Evolutionary conservation across 2,888 invertebrate species (phyloP), one percentile per base, ranked within the genome.

Genomic region (Drosophila niveifrons): DNA sequence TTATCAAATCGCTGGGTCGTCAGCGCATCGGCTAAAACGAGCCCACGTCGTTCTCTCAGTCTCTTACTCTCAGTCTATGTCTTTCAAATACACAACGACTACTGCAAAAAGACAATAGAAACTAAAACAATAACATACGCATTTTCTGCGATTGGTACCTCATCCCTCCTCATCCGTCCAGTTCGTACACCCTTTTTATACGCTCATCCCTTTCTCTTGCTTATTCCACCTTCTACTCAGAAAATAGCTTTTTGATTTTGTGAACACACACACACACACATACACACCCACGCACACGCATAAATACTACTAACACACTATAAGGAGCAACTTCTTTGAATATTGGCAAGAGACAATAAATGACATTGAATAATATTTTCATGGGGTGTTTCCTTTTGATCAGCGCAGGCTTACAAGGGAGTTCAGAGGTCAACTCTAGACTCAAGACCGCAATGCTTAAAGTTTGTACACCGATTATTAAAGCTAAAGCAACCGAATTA

Each of bases 1-100:
- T 96, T 31, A 95, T 96, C 82, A 90, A 94, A 46, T 92, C 92
- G 62, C 90, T 94, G 17, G 90, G 90, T 2, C 90, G 90, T 2
- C 90, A 90, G 7, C 90, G 84, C 69, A 79, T 90, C 31, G 88
- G 83, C 6, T 36, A 31, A 23, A 2, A 2, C 10, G 13, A 23
- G 23, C 23, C 23, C 23, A 23, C 23, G 23, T 23, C 23, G 6
- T 23, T 23, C 23, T 1, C 13, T 10, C 17, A n/a, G 23, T 23
- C 23, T 23, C 23, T n/a, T n/a, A n/a, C n/a, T n/a, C n/a, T n/a
- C n/a, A n/a, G n/a, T n/a, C n/a, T n/a, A n/a, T n/a, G n/a, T n/a
- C n/a, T n/a, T n/a, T n/a, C n/a, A n/a, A n/a, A n/a, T n/a, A n/a
- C n/a, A n/a, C n/a, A n/a, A 39, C 11, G 11, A 43, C 8, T 56